Base-by-base conservation (phyloP, 1,140 invertebrate genomes). In the Chrysomallon squamiferum region DNA sequence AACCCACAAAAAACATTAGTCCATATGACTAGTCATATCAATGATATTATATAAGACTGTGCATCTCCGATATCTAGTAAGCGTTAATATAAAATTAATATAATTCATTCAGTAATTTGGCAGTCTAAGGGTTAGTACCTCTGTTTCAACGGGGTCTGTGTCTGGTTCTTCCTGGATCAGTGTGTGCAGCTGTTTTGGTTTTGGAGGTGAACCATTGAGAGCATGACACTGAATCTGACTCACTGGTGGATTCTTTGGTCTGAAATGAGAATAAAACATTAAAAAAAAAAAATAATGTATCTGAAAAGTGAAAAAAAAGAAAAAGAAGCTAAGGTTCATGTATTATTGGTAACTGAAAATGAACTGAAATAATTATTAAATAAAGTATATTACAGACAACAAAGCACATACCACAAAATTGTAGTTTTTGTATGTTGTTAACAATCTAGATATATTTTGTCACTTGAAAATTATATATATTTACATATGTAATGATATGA, bases 211-310 rank as follows among this genome's bases (percentile, higher is more conserved):
- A 20, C 88, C 89, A 2, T 89, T 89, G 0, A 92, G 66, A 18
- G 95, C 89, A 47, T 90, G 84, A 80, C 95, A 97, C 69, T 90
- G 90, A 38, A 97, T 96, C 58, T 90, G 86, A 81, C 93, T 90
- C 75, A 95, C 92, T 13, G 89, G 91, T 5, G 90, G 89, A 72
- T 93, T 91, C 78, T 92, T 91, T 0, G 93, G 91, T 79, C 88
- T 89, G 68, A 5, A 75, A 72, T 29, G 45, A 43, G 15, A 59
- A n/a, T 54, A 56, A n/a, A n/a, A n/a, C n/a, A n/a, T n/a, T n/a
- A 4, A 4, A 6, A 50, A 50, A n/a, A 22, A 6, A 22, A 27
- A n/a, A 50, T 50, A 27, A 6, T 50, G n/a, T n/a, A n/a, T n/a
- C n/a, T n/a, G 9, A 7, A n/a, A 57, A 57, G 5, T 15, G 15